Percentiles rank a stretch among this genome's conserved stretches.
Conservation (phyloP, 2,113 vertebrate genomes). For the Coreoperca whiteheadi region DNA sequence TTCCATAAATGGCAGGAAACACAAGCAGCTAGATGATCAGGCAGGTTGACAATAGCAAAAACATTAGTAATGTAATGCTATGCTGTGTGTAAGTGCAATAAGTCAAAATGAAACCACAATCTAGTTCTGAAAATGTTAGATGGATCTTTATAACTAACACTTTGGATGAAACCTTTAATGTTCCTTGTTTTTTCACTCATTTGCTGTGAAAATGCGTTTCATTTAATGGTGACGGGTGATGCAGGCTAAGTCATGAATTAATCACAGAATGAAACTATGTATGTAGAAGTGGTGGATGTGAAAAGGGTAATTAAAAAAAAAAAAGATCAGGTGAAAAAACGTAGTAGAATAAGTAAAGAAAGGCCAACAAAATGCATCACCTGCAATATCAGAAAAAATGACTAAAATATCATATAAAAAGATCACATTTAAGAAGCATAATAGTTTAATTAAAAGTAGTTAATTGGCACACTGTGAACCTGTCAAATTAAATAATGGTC, state of each 20-base stretch:
- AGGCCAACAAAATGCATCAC: neutral
- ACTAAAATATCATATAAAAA: constrained; percentile 1
- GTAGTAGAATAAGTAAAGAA: neutral
- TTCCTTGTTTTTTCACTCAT: neutral
- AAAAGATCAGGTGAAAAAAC: neutral
- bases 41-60: neutral
- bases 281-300: neutral
- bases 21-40: neutral
- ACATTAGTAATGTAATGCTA: neutral
- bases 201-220: neutral
- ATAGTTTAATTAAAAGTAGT: constrained; percentile 38
- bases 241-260: neutral
- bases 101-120: neutral
- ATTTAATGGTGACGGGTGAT: neutral
- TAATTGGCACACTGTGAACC: constrained; percentile 46
- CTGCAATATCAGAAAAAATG: neutral
- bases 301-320: neutral
- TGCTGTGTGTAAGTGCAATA: neutral
- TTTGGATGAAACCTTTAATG: neutral
- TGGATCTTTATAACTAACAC: neutral
- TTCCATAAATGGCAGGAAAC: constrained; percentile 14
- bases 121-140: neutral
- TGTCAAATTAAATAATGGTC: constrained; percentile 54
- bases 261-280: neutral
- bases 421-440: constrained; percentile 23